Conservation (phyloP, 2,888 invertebrate genomes). For the Macropis europaea region DNA sequence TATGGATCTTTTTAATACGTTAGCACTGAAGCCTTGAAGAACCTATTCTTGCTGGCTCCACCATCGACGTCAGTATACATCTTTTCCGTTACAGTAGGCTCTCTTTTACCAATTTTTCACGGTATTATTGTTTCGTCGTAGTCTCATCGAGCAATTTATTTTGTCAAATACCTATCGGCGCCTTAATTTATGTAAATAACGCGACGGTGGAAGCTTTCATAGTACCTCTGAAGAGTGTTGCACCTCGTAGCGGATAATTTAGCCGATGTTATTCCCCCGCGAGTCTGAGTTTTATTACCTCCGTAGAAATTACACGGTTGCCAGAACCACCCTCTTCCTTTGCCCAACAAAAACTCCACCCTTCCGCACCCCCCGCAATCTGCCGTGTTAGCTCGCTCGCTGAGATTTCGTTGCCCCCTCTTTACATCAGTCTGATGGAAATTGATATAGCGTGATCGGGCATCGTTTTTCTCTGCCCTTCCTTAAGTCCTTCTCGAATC, state of each 20-base stretch:
- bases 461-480: neutral
- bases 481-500: too few relatives aligned
- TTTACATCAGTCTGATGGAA: neutral
- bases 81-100: too few relatives aligned
- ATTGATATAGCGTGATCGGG: neutral
- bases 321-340: constrained; percentile 43
- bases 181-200: constrained; percentile 35
- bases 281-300: constrained; percentile 72
- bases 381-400: constrained; percentile 2
- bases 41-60: too few relatives aligned
- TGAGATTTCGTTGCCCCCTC: constrained; percentile 7
- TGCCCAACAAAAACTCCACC: constrained; percentile 42
- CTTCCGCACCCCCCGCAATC: neutral
- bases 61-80: too few relatives aligned
- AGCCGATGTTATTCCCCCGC: constrained; percentile 65
- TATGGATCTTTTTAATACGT: too few relatives aligned
- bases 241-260: constrained; percentile 71
- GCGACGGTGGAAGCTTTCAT: neutral
- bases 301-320: constrained; percentile 67
- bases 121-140: too few relatives aligned
- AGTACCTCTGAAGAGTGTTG: constrained; percentile 15
- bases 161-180: neutral
- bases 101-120: too few relatives aligned
- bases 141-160: constrained; percentile 29
- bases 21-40: too few relatives aligned